Percentiles rank a stretch among this genome's conserved stretches.
phyloP scores from a whole-genome alignment of 2,113 vertebrate genomes.

The Entelurus aequoreus region DNA sequence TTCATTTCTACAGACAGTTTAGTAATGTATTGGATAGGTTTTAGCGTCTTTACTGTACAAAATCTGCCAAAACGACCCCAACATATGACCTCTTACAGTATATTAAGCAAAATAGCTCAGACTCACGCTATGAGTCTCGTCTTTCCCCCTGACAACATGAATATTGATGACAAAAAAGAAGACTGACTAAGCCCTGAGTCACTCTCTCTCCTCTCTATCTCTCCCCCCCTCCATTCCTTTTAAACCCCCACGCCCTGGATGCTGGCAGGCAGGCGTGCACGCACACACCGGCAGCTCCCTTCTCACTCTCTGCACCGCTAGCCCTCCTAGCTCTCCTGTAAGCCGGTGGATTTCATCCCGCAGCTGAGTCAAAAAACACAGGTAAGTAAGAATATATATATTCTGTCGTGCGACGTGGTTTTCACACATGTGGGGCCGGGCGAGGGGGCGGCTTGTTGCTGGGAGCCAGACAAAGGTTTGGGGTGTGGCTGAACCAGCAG shows the following conservation, averaged over 20 bases:
- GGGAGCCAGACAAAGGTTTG: conserved; percentile 58
- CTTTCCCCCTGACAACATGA: conserved; percentile 39
- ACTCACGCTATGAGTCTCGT: conserved; percentile 21
- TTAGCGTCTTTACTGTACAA: too few species aligned
- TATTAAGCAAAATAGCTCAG: conserved; percentile 7
- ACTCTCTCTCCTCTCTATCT: conserved; percentile 24
- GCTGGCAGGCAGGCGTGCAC: conserved; percentile 48
- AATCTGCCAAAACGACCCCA: not conserved
- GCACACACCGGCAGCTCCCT: conserved; percentile 53
- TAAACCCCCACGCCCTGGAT: conserved; percentile 63
- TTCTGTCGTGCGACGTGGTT: conserved; percentile 9
- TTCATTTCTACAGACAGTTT: too few species aligned
- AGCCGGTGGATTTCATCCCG: conserved; percentile 46
- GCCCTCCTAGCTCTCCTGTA: conserved; percentile 26
- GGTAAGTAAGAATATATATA: conserved; percentile 60
- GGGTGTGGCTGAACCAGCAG: conserved; percentile 61
- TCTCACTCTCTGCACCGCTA: conserved; percentile 40
- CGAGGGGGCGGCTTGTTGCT: conserved; percentile 7
- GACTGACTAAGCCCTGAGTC: conserved; percentile 55
- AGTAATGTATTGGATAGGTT: too few species aligned
- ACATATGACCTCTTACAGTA: too few species aligned
- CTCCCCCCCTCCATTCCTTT: conserved; percentile 48
- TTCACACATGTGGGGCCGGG: not conserved
- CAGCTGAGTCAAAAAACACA: conserved; percentile 39
- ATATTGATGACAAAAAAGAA: conserved; percentile 51